Evolutionary conservation across 2,113 vertebrate species (phyloP).

Genomic region (Xiphorhynchus elegans): DNA sequence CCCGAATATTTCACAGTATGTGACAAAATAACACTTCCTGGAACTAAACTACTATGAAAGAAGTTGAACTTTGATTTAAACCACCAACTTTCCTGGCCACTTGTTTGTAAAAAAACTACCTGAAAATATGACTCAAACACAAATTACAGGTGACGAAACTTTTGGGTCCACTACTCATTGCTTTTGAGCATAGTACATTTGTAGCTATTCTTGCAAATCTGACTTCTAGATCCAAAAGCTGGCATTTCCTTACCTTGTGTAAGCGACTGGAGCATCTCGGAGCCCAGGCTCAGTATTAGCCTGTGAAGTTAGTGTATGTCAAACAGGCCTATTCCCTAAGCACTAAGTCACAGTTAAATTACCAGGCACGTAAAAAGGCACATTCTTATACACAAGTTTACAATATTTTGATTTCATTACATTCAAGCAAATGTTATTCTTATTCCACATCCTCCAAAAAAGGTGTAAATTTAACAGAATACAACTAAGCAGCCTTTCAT

Average conservation of each 20-base stretch:
- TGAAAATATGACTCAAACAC: background rate
- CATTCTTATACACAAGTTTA: background rate
- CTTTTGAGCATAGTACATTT: background rate
- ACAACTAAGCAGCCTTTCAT: background rate
- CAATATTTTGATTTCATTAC: background rate
- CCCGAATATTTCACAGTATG: background rate
- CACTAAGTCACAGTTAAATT: background rate
- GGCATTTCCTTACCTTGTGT: background rate
- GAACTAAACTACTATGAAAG: background rate
- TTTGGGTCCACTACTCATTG: background rate
- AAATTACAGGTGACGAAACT: background rate
- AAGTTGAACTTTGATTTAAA: background rate
- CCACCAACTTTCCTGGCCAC: background rate
- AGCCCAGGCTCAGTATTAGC: background rate
- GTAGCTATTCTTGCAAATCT: background rate
- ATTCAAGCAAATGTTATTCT: background rate
- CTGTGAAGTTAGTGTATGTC: rapidly evolving
- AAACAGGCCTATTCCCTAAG: background rate
- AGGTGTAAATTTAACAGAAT: background rate
- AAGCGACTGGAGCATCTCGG: background rate
- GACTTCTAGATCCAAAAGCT: background rate
- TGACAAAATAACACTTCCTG: background rate
- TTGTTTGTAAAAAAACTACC: background rate
- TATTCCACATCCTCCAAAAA: background rate
- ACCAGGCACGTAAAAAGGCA: background rate